Conservation (phyloP, 2,113 vertebrate species). For the Nothoprocta pentlandii region DNA sequence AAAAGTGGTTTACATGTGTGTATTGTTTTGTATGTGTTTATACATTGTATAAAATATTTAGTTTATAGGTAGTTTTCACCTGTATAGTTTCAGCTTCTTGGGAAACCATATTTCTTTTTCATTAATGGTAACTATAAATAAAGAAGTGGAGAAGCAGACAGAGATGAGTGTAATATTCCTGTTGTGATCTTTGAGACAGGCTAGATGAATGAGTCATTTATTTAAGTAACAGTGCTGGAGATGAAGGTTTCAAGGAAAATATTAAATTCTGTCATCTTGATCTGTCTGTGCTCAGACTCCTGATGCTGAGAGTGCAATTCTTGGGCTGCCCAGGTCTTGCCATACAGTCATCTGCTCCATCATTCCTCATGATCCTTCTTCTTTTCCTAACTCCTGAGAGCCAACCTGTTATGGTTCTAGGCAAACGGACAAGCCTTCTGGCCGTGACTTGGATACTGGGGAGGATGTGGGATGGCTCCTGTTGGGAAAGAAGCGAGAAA, state of each 20-base stretch:
- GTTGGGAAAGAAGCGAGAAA: background rate
- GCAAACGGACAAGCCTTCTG: background rate
- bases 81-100: background rate
- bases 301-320: rapidly evolving
- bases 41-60: background rate
- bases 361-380: background rate
- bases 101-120: constrained; percentile 1
- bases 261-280: constrained; percentile 37
- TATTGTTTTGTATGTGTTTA: background rate
- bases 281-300: background rate
- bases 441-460: background rate
- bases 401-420: background rate
- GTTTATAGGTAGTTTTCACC: background rate
- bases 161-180: constrained; percentile 58
- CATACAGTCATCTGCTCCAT: background rate
- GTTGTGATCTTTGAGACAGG: constrained; percentile 60
- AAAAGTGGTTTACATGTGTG: background rate
- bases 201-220: constrained; percentile 61
- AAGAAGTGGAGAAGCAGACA: constrained; percentile 24
- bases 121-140: constrained; percentile 53
- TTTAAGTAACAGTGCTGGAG: constrained; percentile 26
- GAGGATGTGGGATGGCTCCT: background rate
- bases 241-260: constrained; percentile 47
- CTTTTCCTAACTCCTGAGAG: background rate
- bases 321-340: background rate